phyloP scores from a whole-genome alignment of 1,140 invertebrate genomes.

The Drosophila truncata region DNA sequence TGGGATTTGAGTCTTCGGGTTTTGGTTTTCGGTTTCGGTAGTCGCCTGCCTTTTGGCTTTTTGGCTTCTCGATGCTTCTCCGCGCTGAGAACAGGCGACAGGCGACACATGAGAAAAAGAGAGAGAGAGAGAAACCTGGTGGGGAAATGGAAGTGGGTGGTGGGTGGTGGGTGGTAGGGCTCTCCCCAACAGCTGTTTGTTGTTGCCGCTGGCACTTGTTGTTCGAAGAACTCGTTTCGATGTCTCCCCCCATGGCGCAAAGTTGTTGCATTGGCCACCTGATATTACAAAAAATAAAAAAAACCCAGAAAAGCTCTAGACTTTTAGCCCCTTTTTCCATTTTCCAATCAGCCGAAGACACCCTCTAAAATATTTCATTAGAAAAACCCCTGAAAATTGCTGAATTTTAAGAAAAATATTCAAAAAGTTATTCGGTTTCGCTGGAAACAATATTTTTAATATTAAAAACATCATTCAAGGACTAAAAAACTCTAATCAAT shows the following conservation, averaged over 20 bases:
- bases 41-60: constrained; percentile 27
- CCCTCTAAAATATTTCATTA: background rate
- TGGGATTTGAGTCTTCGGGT: constrained; percentile 13
- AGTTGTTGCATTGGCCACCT: background rate
- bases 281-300: background rate
- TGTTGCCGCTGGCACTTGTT: constrained; percentile 27
- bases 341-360: too few species aligned
- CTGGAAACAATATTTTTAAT: background rate
- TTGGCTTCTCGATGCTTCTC: constrained; percentile 60
- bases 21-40: constrained; percentile 22
- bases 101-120: background rate
- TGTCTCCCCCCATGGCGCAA: background rate
- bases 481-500: background rate
- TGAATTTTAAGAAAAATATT: background rate
- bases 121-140: background rate
- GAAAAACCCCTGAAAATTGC: background rate
- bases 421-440: too few species aligned
- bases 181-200: constrained; percentile 16
- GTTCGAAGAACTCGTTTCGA: constrained; percentile 14
- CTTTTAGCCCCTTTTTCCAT: background rate
- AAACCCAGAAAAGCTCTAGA: background rate
- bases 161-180: background rate
- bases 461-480: too few species aligned
- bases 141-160: background rate
- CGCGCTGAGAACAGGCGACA: constrained; percentile 17